Evolutionary conservation across 2,797 vertebrate genomes (phyloP), one percentile per base, ranked within the genome.

Genomic region (Epinephelus malabaricus): DNA sequence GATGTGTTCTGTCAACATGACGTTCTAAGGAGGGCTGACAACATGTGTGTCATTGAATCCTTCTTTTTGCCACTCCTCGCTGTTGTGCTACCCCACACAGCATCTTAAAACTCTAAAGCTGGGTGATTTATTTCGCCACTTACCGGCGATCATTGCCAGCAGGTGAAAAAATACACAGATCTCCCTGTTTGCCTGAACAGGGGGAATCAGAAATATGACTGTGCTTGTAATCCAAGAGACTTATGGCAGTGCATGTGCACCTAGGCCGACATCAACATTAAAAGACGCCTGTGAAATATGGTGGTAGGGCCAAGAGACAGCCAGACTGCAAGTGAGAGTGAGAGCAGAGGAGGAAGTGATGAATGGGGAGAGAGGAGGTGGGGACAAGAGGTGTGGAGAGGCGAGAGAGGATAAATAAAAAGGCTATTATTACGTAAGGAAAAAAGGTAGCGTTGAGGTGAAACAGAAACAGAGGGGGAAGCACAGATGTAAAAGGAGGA

Each of bases 91-190:
- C 55, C 30, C 23, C 27, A 49, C 25, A 50, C 17, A 64, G 71
- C 0, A 40, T 74, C 79, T 67, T 87, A 54, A 86, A 88, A 82
- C 45, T 73, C 59, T 55, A 49, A 47, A 34, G 53, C 64, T 63
- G 18, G 1, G 15, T 85, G 71, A 90, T 90, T 89, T 70, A 89
- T 86, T 73, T 70, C 18, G 40, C 74, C 66, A 82, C 70, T 89
- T 83, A 79, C 25, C 62, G 3, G 21, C 14, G 8, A 80, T 87
- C 76, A 82, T 63, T 56, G 47, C 15, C 64, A 64, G 38, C 49
- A 59, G 58, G 54, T 56, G 76, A 45, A 79, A 79, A 79, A 73
- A 73, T 19, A 79, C 27, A 68, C 23, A 50, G 12, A 83, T 86
- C 78, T 78, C 27, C 60, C 43, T 13, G 63, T 76, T 84, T 80